These are phyloP conservation scores for Chalcosyrphus nemorum DNA, from an alignment of 2,888 invertebrate genomes.

Conservation along the genomic window DNA sequence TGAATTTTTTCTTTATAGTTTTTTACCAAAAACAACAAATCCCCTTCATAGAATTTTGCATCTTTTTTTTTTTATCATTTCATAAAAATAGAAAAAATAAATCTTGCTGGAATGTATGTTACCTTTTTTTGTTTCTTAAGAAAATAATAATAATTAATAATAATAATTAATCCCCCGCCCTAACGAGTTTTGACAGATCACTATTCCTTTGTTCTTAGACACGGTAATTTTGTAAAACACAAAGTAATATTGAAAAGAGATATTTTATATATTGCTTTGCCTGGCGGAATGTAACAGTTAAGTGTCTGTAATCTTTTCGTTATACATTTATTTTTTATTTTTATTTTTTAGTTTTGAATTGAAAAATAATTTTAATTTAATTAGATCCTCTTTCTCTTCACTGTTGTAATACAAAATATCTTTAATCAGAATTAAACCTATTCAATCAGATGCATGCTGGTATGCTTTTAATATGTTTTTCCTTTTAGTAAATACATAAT, in stretches of 20 bases:
- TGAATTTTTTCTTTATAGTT: not conserved
- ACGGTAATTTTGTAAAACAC: conserved; percentile 69
- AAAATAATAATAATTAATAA: conserved; percentile 28
- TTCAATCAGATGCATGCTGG: conserved; percentile 46
- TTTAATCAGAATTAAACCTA: conserved; percentile 16
- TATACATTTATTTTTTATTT: not conserved
- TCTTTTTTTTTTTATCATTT: conserved; percentile 19
- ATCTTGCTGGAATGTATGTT: conserved; percentile 63
- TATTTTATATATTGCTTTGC: conserved; percentile 81
- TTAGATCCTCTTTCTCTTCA: conserved; percentile 17
- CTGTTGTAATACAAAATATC: conserved; percentile 37
- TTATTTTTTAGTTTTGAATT: conserved; percentile 25
- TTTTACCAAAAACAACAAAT: too few species aligned
- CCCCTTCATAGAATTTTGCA: conserved; percentile 5
- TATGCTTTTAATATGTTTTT: conserved; percentile 33
- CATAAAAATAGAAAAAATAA: conserved; percentile 19
- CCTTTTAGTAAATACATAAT: not conserved
- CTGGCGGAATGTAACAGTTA: conserved; percentile 79
- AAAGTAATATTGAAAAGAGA: conserved; percentile 68
- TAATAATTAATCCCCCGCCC: conserved; percentile 18
- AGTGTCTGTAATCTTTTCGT: conserved; percentile 51
- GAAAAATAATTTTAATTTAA: conserved; percentile 3
- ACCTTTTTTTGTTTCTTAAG: not conserved
- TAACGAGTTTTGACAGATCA: conserved; percentile 63
- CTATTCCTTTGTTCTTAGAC: conserved; percentile 63